Percentiles rank a stretch among this genome's conserved stretches.
phyloP scores from a whole-genome alignment of 2,113 vertebrate species.

The Albula goreensis region DNA sequence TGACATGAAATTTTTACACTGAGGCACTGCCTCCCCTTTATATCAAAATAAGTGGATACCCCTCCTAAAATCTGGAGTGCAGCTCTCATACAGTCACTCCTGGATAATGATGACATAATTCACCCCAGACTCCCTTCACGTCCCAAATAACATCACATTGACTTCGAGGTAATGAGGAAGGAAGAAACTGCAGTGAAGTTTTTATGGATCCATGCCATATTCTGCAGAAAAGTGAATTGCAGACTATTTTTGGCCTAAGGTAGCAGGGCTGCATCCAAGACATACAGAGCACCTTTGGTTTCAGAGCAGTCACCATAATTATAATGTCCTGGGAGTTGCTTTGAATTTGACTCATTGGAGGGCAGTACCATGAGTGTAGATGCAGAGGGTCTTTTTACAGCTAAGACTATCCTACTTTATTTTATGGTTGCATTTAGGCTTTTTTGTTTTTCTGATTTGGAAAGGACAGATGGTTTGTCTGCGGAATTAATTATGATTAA shows the following conservation, averaged over 20 bases:
- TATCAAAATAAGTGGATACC: no score
- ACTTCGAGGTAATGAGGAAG: background rate
- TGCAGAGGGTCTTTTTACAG: background rate
- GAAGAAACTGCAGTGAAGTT: background rate
- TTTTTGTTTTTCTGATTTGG: background rate
- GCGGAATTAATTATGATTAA: background rate
- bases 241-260: background rate
- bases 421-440: background rate
- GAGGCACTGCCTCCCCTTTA: no score
- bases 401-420: background rate
- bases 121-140: background rate
- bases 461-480: background rate
- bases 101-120: background rate
- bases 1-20: no score
- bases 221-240: background rate
- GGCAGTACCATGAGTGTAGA: background rate
- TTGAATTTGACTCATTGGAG: background rate
- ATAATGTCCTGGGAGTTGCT: background rate
- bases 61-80: background rate
- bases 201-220: background rate
- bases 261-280: background rate
- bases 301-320: slow-evolving; percentile 8
- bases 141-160: background rate
- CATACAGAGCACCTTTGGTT: slow-evolving; percentile 5
- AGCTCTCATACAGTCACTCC: background rate